A percentile compares a stretch with the other conserved stretches of the same genome.
These are phyloP conservation scores for Plectus sambesii DNA, from an alignment of 1,140 invertebrate species.

Conservation along the genomic window DNA sequence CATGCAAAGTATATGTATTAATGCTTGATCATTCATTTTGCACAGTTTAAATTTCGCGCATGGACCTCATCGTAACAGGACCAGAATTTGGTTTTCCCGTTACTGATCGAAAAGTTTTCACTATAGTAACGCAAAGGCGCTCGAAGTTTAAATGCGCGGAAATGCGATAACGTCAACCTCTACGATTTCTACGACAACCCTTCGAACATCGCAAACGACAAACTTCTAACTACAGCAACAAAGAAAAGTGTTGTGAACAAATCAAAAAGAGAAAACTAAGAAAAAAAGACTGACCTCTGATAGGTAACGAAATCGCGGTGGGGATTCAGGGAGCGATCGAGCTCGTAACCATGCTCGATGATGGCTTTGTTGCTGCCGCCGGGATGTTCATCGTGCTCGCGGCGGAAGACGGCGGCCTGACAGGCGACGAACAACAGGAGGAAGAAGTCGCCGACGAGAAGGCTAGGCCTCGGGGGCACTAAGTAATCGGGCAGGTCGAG, in stretches of 20 bases:
- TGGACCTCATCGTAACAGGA: too few species aligned
- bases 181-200: too few species aligned
- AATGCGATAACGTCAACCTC: too few species aligned
- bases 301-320: constrained; percentile 39
- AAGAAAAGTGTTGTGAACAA: too few species aligned
- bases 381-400: constrained; percentile 31
- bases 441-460: constrained; percentile 82
- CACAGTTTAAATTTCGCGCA: too few species aligned
- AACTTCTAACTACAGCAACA: constrained; percentile 14
- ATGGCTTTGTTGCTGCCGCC: constrained; percentile 37
- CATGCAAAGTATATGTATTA: too few species aligned
- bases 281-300: constrained; percentile 25
- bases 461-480: constrained; percentile 61
- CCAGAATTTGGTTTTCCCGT: too few species aligned
- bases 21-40: too few species aligned
- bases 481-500: constrained; percentile 72
- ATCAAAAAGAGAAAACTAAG: too few species aligned
- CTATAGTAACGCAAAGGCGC: too few species aligned
- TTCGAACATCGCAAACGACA: background rate
- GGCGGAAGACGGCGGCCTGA: constrained; percentile 53
- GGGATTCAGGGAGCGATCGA: constrained; percentile 31
- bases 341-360: constrained; percentile 26
- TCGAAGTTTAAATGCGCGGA: too few species aligned
- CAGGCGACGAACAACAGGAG: constrained; percentile 72
- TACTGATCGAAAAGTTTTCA: too few species aligned